These are phyloP conservation scores for Nerophis ophidion DNA, from an alignment of 2,113 vertebrate genomes.

Conservation along the genomic window DNA sequence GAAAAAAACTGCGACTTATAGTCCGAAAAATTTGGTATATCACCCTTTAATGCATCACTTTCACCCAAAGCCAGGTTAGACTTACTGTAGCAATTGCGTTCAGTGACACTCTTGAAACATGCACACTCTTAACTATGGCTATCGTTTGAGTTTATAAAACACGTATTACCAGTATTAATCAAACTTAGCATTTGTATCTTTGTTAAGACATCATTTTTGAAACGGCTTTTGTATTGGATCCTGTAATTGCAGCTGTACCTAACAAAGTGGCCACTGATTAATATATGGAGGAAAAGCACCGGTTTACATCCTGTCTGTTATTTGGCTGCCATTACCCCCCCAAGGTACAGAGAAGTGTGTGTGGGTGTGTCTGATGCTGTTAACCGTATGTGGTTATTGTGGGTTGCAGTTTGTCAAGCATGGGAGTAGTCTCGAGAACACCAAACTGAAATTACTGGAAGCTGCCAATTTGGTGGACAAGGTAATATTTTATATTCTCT, in stretches of 20 bases:
- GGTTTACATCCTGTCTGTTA: constrained; percentile 13
- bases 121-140: too few species aligned
- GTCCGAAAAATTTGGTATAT: too few species aligned
- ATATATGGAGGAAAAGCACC: not conserved
- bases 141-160: not conserved
- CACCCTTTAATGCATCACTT: too few species aligned
- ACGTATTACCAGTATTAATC: not conserved
- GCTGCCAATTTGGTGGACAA: constrained; percentile 94
- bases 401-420: constrained; percentile 84
- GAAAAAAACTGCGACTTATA: too few species aligned
- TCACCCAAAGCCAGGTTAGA: too few species aligned
- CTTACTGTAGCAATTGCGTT: too few species aligned
- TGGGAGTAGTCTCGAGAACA: constrained; percentile 66
- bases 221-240: not conserved
- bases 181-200: not conserved
- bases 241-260: not conserved
- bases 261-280: too few species aligned
- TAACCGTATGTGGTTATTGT: constrained; percentile 7
- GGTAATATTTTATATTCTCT: constrained; percentile 61
- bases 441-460: constrained; percentile 82
- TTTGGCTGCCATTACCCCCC: not conserved
- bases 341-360: not conserved
- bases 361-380: constrained; percentile 8
- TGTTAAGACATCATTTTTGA: not conserved
- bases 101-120: too few species aligned